Conservation (phyloP, 2,113 vertebrate genomes). For the Perca fluviatilis region DNA sequence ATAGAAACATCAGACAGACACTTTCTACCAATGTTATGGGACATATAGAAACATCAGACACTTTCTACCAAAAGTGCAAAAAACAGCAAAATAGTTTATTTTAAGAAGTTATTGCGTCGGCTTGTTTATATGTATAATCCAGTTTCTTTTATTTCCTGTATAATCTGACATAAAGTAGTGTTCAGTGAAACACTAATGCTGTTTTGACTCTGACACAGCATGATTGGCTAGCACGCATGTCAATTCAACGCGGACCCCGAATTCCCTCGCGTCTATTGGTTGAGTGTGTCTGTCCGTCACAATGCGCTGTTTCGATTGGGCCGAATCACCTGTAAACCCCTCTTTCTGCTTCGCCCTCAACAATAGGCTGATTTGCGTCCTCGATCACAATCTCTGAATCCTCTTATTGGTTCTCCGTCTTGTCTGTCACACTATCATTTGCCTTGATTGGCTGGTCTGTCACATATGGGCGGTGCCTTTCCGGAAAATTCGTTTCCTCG, state of each 20-base stretch:
- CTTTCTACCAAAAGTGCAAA: too few species aligned
- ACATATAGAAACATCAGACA: too few species aligned
- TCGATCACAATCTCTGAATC: background rate
- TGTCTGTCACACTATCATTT: conserved; percentile 10
- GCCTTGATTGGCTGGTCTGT: conserved; percentile 47
- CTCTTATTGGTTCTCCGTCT: background rate
- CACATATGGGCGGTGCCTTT: conserved; percentile 27
- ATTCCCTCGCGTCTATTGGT: conserved; percentile 2
- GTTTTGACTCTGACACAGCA: background rate
- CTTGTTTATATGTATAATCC: background rate
- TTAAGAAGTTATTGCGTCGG: too few species aligned
- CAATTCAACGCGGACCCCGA: background rate
- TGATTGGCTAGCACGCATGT: conserved; percentile 31
- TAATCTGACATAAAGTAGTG: accelerated
- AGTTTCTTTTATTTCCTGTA: background rate
- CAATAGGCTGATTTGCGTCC: background rate
- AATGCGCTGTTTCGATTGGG: conserved; percentile 32
- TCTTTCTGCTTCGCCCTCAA: too few species aligned
- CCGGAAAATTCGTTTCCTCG: conserved; percentile 74
- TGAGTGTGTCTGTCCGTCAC: conserved; percentile 9
- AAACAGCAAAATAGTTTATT: accelerated
- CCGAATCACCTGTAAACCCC: conserved; percentile 35
- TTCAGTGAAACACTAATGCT: background rate
- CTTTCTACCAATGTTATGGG: too few species aligned
- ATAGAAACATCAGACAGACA: too few species aligned